phyloP scores from a whole-genome alignment of 1,140 invertebrate species.

The Artemia franciscana region DNA sequence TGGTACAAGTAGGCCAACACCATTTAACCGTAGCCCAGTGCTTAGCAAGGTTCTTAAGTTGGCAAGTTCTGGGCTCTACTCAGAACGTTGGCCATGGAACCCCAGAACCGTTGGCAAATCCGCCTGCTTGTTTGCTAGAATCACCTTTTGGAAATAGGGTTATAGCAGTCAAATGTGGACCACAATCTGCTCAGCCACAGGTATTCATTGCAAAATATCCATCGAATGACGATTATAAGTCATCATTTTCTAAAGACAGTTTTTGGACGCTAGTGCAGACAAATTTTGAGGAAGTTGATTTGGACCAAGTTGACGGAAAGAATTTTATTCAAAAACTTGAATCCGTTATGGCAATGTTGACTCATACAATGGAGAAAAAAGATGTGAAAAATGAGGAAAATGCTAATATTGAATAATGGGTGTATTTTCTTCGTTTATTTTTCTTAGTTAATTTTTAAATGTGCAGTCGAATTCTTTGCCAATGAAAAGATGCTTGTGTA shows the following conservation, averaged over 20 bases:
- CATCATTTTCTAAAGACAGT: conserved; percentile 9
- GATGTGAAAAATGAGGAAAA: too few species aligned
- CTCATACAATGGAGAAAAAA: conserved; percentile 21
- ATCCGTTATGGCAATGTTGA: conserved; percentile 74
- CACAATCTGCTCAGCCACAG: conserved; percentile 24
- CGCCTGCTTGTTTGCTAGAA: conserved; percentile 54
- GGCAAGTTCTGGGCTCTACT: conserved; percentile 58
- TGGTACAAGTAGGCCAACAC: conserved; percentile 76
- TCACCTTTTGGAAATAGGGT: conserved; percentile 58
- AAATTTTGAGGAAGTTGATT: conserved; percentile 59
- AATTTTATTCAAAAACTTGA: conserved; percentile 94
- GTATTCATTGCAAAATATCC: conserved; percentile 6
- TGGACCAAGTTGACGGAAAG: conserved; percentile 88
- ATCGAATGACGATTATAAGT: conserved; percentile 1
- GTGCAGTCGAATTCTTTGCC: too few species aligned
- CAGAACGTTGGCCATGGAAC: conserved; percentile 53
- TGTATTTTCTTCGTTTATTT: too few species aligned
- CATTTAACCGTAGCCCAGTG: conserved; percentile 67
- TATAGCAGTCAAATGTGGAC: conserved; percentile 69
- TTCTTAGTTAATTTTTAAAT: too few species aligned
- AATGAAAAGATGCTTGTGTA: too few species aligned
- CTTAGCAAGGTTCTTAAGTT: conserved; percentile 73
- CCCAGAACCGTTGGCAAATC: conserved; percentile 71
- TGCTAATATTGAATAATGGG: too few species aligned
- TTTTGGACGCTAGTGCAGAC: conserved; percentile 21